Percentiles rank a stretch among this genome's conserved stretches.
These are phyloP conservation scores for Scophthalmus maximus DNA, from an alignment of 2,113 vertebrate species.

Conservation along the genomic window DNA sequence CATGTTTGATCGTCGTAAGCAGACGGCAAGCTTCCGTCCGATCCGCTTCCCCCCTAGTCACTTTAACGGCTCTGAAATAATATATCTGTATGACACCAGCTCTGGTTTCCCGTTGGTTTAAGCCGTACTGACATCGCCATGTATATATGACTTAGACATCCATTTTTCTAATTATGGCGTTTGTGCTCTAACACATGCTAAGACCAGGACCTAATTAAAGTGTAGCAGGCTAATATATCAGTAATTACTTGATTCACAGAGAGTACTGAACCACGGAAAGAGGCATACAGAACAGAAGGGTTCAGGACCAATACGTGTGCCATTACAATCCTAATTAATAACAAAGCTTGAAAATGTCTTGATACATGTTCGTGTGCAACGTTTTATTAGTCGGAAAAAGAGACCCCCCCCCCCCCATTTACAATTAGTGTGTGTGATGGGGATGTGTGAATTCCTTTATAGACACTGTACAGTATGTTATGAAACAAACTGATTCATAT, in stretches of 20 bases:
- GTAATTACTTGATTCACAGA: slow-evolving; percentile 42
- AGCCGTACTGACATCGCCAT: background rate
- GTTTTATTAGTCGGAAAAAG: background rate
- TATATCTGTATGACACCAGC: background rate
- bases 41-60: too few species aligned
- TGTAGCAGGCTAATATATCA: slow-evolving; percentile 25
- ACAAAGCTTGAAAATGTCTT: slow-evolving; percentile 23
- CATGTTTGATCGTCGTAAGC: too few species aligned
- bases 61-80: background rate
- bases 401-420: background rate
- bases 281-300: background rate
- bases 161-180: slow-evolving; percentile 9
- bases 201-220: slow-evolving; percentile 32
- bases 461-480: slow-evolving; percentile 26
- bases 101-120: background rate
- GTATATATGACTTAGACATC: slow-evolving; percentile 13
- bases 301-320: slow-evolving; percentile 36
- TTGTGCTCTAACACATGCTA: slow-evolving; percentile 29
- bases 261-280: slow-evolving; percentile 22
- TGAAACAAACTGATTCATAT: slow-evolving; percentile 40
- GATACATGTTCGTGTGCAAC: background rate
- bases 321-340: slow-evolving; percentile 30
- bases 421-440: slow-evolving; percentile 13
- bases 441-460: slow-evolving; percentile 22
- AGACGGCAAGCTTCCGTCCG: too few species aligned